Evolutionary conservation across 1,140 invertebrate genomes (phyloP).

Genomic region (Drosophila orosa): DNA sequence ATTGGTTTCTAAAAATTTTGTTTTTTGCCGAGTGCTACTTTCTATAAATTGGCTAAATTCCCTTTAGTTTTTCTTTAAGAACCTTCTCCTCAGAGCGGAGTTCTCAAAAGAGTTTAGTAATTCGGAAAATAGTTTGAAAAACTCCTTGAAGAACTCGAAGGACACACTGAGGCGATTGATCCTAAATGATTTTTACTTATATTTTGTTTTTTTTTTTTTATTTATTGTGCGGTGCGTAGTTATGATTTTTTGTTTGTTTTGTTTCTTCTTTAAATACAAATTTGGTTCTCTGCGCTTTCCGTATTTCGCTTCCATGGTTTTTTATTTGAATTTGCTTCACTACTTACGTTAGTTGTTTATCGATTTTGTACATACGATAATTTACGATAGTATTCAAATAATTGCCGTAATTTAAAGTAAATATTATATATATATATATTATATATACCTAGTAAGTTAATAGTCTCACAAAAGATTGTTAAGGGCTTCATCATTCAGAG

Average conservation of each 20-base stretch:
- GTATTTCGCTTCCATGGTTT: conserved; percentile 24
- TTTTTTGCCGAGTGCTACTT: conserved; percentile 55
- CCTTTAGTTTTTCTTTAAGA: conserved; percentile 38
- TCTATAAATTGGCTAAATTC: conserved; percentile 78
- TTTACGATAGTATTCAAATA: conserved; percentile 52
- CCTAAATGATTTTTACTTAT: conserved; percentile 19
- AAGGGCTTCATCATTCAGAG: conserved; percentile 36
- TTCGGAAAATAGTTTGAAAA: background rate
- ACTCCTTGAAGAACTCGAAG: background rate
- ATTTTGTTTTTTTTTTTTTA: background rate
- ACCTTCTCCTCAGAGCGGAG: conserved; percentile 20
- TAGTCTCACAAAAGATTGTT: conserved; percentile 79
- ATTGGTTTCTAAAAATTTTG: conserved; percentile 60
- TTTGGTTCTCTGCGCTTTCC: conserved; percentile 73
- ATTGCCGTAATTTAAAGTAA: conserved; percentile 49
- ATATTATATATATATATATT: conserved; percentile 15
- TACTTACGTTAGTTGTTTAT: conserved; percentile 72
- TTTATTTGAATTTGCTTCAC: conserved; percentile 46
- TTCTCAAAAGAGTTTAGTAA: background rate
- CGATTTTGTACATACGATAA: conserved; percentile 67
- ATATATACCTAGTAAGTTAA: conserved; percentile 58
- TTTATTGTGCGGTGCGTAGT: conserved; percentile 71
- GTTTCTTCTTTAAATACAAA: conserved; percentile 59
- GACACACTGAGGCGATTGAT: conserved; percentile 1
- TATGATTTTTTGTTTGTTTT: conserved; percentile 27